Conservation (phyloP, 2,888 invertebrate species). For the Pyrocoelia pectoralis region DNA sequence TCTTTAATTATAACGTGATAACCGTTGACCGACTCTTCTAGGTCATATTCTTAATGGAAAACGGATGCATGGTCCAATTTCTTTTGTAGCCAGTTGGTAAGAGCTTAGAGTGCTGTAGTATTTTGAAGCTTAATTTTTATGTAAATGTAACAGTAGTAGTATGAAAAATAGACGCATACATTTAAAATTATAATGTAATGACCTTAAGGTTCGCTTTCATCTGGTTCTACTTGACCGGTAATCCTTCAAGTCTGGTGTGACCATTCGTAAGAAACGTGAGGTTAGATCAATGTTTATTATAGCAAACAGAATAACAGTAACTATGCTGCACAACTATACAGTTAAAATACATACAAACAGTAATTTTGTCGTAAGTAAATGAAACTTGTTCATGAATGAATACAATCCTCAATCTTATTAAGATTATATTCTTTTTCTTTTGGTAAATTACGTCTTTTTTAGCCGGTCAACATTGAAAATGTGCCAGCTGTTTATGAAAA, state of each 20-base stretch:
- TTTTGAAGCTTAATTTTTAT: too few relatives aligned
- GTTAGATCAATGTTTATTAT: neutral
- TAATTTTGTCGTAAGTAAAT: too few relatives aligned
- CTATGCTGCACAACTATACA: too few relatives aligned
- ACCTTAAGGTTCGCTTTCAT: conserved; percentile 6
- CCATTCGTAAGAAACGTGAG: neutral
- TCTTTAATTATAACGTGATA: conserved; percentile 9
- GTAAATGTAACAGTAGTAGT: neutral
- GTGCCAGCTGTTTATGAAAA: too few relatives aligned
- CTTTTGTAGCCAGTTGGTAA: neutral
- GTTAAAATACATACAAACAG: too few relatives aligned
- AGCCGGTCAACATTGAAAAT: too few relatives aligned
- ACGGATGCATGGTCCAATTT: conserved; percentile 1
- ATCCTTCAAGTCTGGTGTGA: conserved; percentile 8
- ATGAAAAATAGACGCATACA: neutral
- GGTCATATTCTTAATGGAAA: neutral
- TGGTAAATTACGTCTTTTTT: too few relatives aligned
- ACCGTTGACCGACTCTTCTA: neutral
- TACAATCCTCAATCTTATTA: too few relatives aligned
- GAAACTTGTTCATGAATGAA: too few relatives aligned
- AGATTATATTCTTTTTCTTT: too few relatives aligned
- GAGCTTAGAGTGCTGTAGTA: too few relatives aligned
- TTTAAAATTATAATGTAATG: conserved; percentile 1
- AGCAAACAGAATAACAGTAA: too few relatives aligned
- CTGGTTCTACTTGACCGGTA: neutral